These are phyloP conservation scores for Coenonympha glycerion DNA, from an alignment of 2,888 invertebrate genomes.

Conservation along the genomic window DNA sequence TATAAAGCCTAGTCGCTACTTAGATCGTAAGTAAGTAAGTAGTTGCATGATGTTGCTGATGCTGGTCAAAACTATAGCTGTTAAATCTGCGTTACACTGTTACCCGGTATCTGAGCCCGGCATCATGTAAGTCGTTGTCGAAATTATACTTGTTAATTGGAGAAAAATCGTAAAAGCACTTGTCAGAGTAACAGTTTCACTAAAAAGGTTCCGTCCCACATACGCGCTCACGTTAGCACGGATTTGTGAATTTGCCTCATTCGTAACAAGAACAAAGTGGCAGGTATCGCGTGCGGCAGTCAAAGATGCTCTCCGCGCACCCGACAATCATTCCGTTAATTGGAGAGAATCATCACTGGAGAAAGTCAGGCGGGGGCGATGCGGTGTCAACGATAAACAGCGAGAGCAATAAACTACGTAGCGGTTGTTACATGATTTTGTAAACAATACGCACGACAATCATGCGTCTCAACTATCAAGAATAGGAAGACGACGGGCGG, in stretches of 20 bases:
- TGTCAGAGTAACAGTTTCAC: constrained; percentile 7
- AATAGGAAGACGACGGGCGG: constrained; percentile 3
- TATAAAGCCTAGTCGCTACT: no score
- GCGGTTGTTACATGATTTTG: constrained; percentile 17
- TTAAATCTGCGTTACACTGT: no score
- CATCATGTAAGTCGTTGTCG: no score
- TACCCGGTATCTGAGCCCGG: no score
- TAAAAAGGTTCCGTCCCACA: constrained; percentile 7
- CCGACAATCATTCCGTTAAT: constrained; percentile 73
- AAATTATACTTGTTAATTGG: neutral
- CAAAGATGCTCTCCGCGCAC: constrained; percentile 48
- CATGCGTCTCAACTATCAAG: neutral
- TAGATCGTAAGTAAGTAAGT: no score
- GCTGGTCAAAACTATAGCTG: no score
- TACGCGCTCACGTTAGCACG: constrained; percentile 14
- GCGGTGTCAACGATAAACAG: constrained; percentile 62
- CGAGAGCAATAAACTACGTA: constrained; percentile 60
- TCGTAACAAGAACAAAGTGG: constrained; percentile 63
- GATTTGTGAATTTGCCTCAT: constrained; percentile 35
- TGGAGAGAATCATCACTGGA: constrained; percentile 72
- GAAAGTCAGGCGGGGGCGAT: constrained; percentile 49
- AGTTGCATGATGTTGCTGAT: no score
- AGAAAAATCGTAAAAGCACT: neutral
- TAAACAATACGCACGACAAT: constrained; percentile 13
- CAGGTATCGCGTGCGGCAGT: constrained; percentile 61